Conservation (phyloP, 2,797 vertebrate species). For the Cuculus canorus region DNA sequence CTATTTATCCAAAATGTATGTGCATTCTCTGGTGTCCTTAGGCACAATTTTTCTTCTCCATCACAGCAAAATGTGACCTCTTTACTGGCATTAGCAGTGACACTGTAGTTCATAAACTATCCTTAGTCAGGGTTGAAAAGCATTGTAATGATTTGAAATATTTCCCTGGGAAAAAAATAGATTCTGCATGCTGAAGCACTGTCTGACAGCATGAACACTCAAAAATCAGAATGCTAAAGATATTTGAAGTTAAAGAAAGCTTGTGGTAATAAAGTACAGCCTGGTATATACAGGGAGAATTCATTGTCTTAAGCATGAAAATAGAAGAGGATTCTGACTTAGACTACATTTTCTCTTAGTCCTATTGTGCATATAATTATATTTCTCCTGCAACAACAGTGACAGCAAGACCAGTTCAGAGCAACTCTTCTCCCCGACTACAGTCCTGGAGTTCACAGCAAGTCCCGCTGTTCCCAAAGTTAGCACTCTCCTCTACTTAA, state of each 20-base stretch:
- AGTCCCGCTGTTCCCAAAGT: not conserved
- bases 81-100: conserved; percentile 15
- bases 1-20: not conserved
- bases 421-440: not conserved
- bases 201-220: conserved; percentile 6
- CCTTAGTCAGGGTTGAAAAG: conserved; percentile 27
- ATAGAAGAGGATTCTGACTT: not conserved
- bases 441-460: not conserved
- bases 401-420: not conserved
- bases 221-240: not conserved
- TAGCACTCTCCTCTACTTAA: not conserved
- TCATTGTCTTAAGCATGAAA: not conserved
- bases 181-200: not conserved
- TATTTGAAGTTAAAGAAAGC: not conserved
- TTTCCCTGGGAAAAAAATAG: not conserved
- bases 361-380: not conserved
- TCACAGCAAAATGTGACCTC: conserved; percentile 15
- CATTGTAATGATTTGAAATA: conserved; percentile 15
- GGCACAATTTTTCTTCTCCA: not conserved
- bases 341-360: not conserved
- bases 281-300: not conserved
- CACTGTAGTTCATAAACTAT: conserved; percentile 21
- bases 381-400: not conserved
- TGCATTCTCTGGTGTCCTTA: not conserved
- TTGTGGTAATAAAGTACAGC: not conserved